Evolutionary conservation across 1,140 invertebrate genomes (phyloP), one percentile per base, ranked within the genome.

Genomic region (Thaumatotibia leucotreta): DNA sequence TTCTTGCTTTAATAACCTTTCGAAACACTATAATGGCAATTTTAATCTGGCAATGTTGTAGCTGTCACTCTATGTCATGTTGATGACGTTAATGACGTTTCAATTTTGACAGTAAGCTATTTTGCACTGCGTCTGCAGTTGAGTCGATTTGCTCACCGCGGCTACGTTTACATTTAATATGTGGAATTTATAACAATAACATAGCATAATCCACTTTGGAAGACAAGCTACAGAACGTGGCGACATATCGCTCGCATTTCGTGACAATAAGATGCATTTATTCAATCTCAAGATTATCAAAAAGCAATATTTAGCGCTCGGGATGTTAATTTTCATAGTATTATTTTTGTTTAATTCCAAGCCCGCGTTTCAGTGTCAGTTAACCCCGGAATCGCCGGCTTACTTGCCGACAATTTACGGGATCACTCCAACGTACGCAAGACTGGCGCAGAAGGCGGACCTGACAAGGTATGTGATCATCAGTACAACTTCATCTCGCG

Each of bases 401-500:
- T 88, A 90, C 70, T 84, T 93, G 66, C 93, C 93, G 11, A 94
- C 91, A 33, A 97, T 98, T 74, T 98, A 97, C 90, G 95, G 96
- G 4, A 96, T 99, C 63, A 99, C 98, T 4, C 98, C 98, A 23
- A 99, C 98, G 0, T 97, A 98, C 88, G 84, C 94, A 11, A 92
- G 98, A 54, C 93, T 96, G 29, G 96, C 97, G 52, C 98, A 99
- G 92, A 99, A 98, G 91, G 98, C 98, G 14, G 98, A 99, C 85
- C 91, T 99, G 8, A 98, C 97, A 49, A 94, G 95, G 94, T 95
- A 91, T 83, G 70, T 74, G 24, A 29, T 68, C 52, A 69, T 66
- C 63, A 70, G 49, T 76, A 9, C 11, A 58, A 63, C 17, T 58
- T 58, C 23, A 63, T 75, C 22, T 76, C 67, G 83, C 82, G 81